Evolutionary conservation across 1,140 invertebrate species (phyloP), one percentile per base, ranked within the genome.

Genomic region (Sycophila sp.): DNA sequence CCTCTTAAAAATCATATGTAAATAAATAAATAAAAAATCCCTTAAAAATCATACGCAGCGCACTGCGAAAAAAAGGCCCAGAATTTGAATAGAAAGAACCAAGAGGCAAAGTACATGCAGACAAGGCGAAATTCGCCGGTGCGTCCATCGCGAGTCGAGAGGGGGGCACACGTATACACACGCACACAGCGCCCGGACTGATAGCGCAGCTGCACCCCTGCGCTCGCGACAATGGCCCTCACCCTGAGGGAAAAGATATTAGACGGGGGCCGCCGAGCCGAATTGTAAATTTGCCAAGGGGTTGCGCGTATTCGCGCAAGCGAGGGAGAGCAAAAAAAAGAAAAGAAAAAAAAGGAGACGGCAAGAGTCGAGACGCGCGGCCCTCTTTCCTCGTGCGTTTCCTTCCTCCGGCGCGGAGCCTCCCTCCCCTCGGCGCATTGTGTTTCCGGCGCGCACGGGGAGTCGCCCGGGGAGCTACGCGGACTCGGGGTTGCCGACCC

Each of bases 401-500:
- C 71, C 71, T 69, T 73, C 71, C 30, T 66, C 67, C 67, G n/a
- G n/a, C n/a, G n/a, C n/a, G n/a, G n/a, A n/a, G n/a, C n/a, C 67
- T 74, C 69, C 38, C 56, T 71, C 59, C 75, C 73, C 73, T 73
- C 75, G 78, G 7, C n/a, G 24, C 38, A 13, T 55, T 42, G 30
- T 82, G 77, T 80, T 79, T 77, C 59, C 75, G 73, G 8, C 47
- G 42, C 38, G 42, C 7, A 55, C 26, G 45, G 47, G 60, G 15
- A 53, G 58, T 45, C 17, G n/a, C n/a, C n/a, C n/a, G n/a, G n/a
- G n/a, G n/a, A n/a, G n/a, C n/a, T n/a, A n/a, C n/a, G n/a, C n/a
- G n/a, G n/a, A n/a, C n/a, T n/a, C 60, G 79, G 77, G 81, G 78
- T 77, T 75, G 76, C 70, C 74, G 75, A 73, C 76, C 72, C 75